Base-by-base conservation (phyloP, 2,888 invertebrate species). In the Tethea ocularis region DNA sequence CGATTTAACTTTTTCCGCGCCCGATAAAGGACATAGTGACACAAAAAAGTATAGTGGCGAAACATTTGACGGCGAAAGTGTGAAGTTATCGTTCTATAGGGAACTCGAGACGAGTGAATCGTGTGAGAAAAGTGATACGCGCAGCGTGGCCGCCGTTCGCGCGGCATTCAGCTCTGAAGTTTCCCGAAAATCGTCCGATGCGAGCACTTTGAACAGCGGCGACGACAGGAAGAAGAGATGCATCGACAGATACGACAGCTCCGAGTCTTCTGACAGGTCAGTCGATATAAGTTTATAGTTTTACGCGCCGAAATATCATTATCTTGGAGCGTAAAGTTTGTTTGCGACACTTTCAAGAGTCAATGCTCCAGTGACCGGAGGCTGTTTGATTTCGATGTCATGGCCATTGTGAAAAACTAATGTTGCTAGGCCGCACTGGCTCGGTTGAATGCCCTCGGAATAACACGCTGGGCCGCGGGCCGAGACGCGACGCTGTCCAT, bases 181-280 rank as follows among this genome's bases (percentile, higher is more conserved):
- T 84, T 87, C 87, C 83, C 89, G 75, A 88, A 89, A 85, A 80
- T 82, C 87, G 74, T 78, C 82, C 74, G 84, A 82, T 72, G 77
- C 77, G 81, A 88, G 74, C 75, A 69, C 70, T 64, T 82, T 75
- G 72, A 82, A 33, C 33, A 33, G 86, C 63, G 89, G 92, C 62
- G 95, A 95, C 77, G 95, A 95, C 84, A 95, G 96, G 88, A 96
- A 96, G 93, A 97, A 97, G 93, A 95, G 97, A 93, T 97, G 97
- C 93, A 94, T 96, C 88, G 97, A 97, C 95, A 95, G 97, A 94
- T 97, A 97, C 94, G 97, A 98, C 94, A 97, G 97, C 91, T 97
- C 97, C 82, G 97, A 97, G 94, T 97, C 97, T 83, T 97, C 97
- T 93, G 97, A 97, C 96, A 97, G 97, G 97, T 97, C 89, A 94